These are phyloP conservation scores for Gari tellinella DNA, from an alignment of 2,888 invertebrate species.

Conservation along the genomic window DNA sequence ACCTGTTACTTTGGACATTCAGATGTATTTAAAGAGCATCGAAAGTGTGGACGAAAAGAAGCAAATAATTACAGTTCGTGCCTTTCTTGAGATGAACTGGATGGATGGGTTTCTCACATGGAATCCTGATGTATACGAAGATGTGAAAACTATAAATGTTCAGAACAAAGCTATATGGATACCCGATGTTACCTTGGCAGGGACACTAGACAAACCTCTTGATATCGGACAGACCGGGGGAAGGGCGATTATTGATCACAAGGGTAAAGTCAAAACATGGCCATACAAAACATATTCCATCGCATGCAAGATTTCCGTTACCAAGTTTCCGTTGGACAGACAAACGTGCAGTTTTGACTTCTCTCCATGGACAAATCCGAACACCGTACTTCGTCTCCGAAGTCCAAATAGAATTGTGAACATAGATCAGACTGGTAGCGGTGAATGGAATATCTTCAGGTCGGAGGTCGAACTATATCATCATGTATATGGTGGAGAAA, in stretches of 20 bases:
- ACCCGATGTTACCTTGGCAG: slow-evolving; percentile 45
- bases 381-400: slow-evolving; percentile 18
- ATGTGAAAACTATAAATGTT: slow-evolving; percentile 44
- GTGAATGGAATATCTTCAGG: slow-evolving; percentile 33
- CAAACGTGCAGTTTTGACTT: slow-evolving; percentile 62
- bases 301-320: slow-evolving; percentile 40
- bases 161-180: slow-evolving; percentile 50
- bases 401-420: slow-evolving; percentile 7
- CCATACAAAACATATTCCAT: slow-evolving; percentile 47
- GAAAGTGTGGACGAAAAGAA: slow-evolving; percentile 56
- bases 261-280: slow-evolving; percentile 53
- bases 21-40: slow-evolving; percentile 54
- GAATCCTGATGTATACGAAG: slow-evolving; percentile 28
- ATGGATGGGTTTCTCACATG: slow-evolving; percentile 49
- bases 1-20: slow-evolving; percentile 33
- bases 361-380: slow-evolving; percentile 49
- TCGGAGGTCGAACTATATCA: not conserved
- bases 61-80: slow-evolving; percentile 47
- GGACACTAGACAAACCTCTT: slow-evolving; percentile 45
- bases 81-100: slow-evolving; percentile 56
- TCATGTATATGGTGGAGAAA: slow-evolving; percentile 13
- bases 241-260: slow-evolving; percentile 30
- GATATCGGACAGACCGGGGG: slow-evolving; percentile 51
- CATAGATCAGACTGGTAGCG: slow-evolving; percentile 27
- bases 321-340: slow-evolving; percentile 61